phyloP scores from a whole-genome alignment of 1,140 invertebrate genomes.

The Drosophila fuyamai region DNA sequence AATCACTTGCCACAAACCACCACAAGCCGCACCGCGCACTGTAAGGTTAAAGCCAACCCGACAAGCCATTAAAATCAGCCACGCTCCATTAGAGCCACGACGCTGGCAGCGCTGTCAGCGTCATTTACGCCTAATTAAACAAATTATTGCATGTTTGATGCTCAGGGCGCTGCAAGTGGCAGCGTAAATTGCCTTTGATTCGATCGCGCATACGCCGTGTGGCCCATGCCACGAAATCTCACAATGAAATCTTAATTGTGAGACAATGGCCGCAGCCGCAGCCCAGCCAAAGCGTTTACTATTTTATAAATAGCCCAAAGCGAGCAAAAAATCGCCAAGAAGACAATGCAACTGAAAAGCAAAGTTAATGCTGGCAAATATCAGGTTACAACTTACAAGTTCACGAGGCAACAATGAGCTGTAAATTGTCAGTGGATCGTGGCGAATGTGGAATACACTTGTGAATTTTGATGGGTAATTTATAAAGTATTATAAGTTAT shows the following conservation, averaged over 20 bases:
- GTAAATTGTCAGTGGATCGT: neutral
- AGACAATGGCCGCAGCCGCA: conserved; percentile 63
- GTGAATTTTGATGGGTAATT: too few relatives aligned
- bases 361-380: conserved; percentile 44
- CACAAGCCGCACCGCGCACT: conserved; percentile 31
- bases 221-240: conserved; percentile 64
- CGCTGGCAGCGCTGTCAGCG: conserved; percentile 50
- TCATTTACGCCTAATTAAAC: conserved; percentile 82
- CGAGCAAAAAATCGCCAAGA: conserved; percentile 34
- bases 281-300: conserved; percentile 35
- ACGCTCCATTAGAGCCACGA: conserved; percentile 74
- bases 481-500: too few relatives aligned
- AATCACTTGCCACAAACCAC: conserved; percentile 70
- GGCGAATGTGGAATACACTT: conserved; percentile 22
- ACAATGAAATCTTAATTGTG: conserved; percentile 79
- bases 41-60: conserved; percentile 69
- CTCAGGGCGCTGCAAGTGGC: conserved; percentile 43
- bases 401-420: conserved; percentile 60
- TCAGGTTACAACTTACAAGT: conserved; percentile 78
- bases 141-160: conserved; percentile 74
- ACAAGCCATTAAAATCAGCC: conserved; percentile 77
- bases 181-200: conserved; percentile 42
- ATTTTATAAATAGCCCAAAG: conserved; percentile 77
- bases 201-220: conserved; percentile 69
- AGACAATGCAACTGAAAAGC: conserved; percentile 55